Evolutionary conservation across 2,888 invertebrate genomes (phyloP).

Genomic region (Entomobrya multifasciata): DNA sequence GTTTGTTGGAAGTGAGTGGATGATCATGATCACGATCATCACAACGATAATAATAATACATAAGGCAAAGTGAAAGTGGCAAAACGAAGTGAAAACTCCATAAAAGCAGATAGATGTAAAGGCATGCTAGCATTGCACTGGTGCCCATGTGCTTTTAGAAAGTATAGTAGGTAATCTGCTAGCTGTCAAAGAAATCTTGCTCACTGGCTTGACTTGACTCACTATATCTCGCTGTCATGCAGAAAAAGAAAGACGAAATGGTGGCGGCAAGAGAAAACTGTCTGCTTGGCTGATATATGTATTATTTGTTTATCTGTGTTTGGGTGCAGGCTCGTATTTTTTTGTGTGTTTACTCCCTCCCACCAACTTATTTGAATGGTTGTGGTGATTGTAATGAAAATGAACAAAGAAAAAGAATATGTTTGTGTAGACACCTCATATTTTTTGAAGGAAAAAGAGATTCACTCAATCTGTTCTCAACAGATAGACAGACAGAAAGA

Average conservation of each 20-base stretch:
- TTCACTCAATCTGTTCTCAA: conserved; percentile 39
- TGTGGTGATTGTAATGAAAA: no score
- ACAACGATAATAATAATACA: conserved; percentile 56
- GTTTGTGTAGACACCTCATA: conserved; percentile 21
- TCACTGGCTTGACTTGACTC: no score
- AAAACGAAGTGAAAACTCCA: conserved; percentile 50
- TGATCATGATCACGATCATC: conserved; percentile 23
- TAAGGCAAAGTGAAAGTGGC: conserved; percentile 29
- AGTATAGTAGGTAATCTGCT: conserved; percentile 13
- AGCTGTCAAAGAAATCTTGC: conserved; percentile 12
- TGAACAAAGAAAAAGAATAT: conserved; percentile 25
- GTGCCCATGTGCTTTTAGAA: conserved; percentile 4
- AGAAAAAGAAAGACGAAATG: neutral
- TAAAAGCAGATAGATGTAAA: neutral
- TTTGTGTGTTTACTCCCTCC: no score
- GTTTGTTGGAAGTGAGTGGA: conserved; percentile 16
- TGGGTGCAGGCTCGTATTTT: neutral
- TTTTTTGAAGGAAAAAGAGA: conserved; percentile 6
- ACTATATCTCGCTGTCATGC: no score
- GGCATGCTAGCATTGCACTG: neutral
- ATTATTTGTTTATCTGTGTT: no score
- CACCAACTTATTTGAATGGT: conserved; percentile 6
- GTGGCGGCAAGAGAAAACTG: neutral
- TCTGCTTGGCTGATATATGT: neutral
- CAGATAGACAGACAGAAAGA: conserved; percentile 12